Evolutionary conservation across 2,113 vertebrate species (phyloP), one percentile per base, ranked within the genome.

Genomic region (Hypanus sabinus): DNA sequence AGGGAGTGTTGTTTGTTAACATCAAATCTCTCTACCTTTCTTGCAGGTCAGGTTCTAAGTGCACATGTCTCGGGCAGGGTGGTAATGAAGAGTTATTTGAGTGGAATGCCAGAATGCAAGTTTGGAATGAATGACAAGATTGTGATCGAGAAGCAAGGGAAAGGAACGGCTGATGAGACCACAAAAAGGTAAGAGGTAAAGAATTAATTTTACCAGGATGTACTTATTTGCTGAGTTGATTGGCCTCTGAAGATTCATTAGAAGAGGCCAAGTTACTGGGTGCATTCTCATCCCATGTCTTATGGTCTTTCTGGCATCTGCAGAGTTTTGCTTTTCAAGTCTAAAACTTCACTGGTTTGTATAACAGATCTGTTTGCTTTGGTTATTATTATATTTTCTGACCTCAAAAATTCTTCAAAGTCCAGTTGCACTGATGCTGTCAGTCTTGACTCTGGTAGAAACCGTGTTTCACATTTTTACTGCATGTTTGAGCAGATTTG

Each of bases 81-180:
- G 71, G 99, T 99, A 94, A 99, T 99, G 99, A 99, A 99, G 97
- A 99, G 99, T 96, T 99, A 99, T 85, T 97, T 99, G 95, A 99
- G 98, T 33, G 99, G 99, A 87, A 99, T 99, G 99, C 99, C 99
- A 0, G 99, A 99, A 95, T 99, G 99, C 97, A 99, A 99, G 95
- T 99, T 99, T 94, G 99, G 99, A 95, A 99, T 99, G 99, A 99
- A 99, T 80, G 99, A 99, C 97, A 99, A 99, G 97, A 99, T 99
- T 60, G 98, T 99, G 30, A 99, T 99, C 94, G 99, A 99, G 96
- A 99, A 99, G 95, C 98, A 99, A 96, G 98, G 99, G 96, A 99
- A 99, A 96, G 99, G 98, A 96, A 97, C 97, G 6, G 97, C 98
- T 0, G 99, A 99, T 85, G 99, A 99, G 94, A 98, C 98, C 5